These are phyloP conservation scores for Paradisaea rubra DNA, from an alignment of 2,113 vertebrate species.

Conservation along the genomic window DNA sequence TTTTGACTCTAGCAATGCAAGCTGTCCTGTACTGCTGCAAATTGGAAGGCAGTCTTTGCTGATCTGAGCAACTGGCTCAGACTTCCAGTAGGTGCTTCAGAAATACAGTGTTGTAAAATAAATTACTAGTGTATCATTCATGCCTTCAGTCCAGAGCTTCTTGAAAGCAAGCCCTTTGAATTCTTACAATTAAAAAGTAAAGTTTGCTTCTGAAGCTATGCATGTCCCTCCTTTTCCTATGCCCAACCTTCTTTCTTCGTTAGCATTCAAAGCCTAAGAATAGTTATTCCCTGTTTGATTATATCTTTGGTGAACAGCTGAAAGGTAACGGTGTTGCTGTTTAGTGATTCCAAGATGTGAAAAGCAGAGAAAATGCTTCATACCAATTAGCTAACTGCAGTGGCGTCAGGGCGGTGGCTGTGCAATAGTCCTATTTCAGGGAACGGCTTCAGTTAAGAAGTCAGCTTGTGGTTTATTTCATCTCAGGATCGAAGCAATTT, in stretches of 20 bases:
- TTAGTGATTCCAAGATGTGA: not conserved
- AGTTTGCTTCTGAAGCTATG: not conserved
- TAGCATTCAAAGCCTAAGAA: not conserved
- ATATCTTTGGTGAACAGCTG: not conserved
- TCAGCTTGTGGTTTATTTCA: not conserved
- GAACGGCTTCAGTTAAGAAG: not conserved
- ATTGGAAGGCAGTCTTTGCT: slow-evolving; percentile 11
- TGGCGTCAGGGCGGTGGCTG: not conserved
- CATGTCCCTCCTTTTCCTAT: not conserved
- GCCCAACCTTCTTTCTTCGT: not conserved
- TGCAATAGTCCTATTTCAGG: not conserved
- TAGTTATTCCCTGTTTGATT: not conserved
- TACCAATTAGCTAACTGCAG: not conserved
- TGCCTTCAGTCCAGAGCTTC: not conserved
- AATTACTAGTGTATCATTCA: not conserved
- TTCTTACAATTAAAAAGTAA: not conserved
- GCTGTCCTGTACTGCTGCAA: not conserved
- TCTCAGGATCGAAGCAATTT: not conserved
- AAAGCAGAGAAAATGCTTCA: not conserved
- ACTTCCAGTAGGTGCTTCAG: not conserved
- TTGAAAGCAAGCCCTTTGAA: not conserved
- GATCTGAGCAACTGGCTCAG: not conserved
- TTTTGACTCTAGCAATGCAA: not conserved
- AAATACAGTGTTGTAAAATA: not conserved
- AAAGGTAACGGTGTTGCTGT: not conserved